Base-by-base conservation (phyloP, 2,797 vertebrate species). In the Lithobates pipiens region DNA sequence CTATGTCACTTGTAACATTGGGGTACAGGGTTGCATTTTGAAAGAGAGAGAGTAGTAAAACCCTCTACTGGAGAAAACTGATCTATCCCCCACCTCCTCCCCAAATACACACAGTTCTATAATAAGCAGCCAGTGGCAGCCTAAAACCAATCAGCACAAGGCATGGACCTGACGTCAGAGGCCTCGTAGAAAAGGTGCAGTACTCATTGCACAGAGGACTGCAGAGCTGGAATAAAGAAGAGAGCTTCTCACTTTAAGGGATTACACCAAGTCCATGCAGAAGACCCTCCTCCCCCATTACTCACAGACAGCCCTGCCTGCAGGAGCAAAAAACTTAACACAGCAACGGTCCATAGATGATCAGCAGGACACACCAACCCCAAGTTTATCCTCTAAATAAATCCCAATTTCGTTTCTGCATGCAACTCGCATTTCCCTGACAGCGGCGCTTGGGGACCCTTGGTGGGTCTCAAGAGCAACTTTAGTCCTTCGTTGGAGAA, bases 171-270 rank as follows among this genome's bases (percentile, higher is more conserved):
- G 97, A 98, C 97, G 96, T 96, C 95, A 95, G 93, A 92, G 93
- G 93, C 95, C 95, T 95, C 93, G 94, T 97, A 96, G 96, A 99
- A 98, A 98, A 98, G 97, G 97, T 97, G 97, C 96, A 93, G 94
- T 94, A 95, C 92, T 95, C 93, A 92, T 93, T 93, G 93, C 93
- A 89, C 92, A 92, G 91, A 94, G 94, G 94, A 97, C 95, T 93
- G 94, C 95, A 93, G 96, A 94, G 90, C 93, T 92, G 89, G 88
- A 90, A 88, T 87, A 90, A 87, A 89, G 93, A 83, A 88, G 89
- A 72, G 90, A 92, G 85, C 91, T 92, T 92, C 91, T 91, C 91
- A 93, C 93, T 91, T 89, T 90, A 92, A 92, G 92, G 92, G 92
- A 71, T 93, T 92, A 94, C 94, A 93, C 93, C 94, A 93, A 93